A percentile compares a stretch with the other conserved stretches of the same genome.
Conservation (phyloP, 2,113 vertebrate genomes). For the Oxygymnocypris stewartii region DNA sequence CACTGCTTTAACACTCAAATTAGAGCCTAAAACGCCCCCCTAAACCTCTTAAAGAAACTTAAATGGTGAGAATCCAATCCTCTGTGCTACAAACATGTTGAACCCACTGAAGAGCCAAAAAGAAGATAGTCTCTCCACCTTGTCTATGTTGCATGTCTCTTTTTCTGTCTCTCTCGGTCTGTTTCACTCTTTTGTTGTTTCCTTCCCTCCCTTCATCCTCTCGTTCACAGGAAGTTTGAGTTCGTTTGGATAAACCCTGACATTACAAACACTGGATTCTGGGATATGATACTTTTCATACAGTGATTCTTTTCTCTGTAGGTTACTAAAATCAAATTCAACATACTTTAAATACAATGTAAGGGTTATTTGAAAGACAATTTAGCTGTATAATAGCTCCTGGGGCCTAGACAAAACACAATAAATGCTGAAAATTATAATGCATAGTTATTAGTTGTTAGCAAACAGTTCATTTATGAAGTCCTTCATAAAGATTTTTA, state of each 20-base stretch:
- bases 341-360: neutral
- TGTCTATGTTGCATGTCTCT: neutral
- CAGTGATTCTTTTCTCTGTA: neutral
- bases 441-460: neutral
- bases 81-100: neutral
- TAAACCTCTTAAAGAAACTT: neutral
- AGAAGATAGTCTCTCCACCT: neutral
- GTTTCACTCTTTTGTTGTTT: conserved; percentile 5
- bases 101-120: neutral
- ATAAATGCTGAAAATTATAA: neutral
- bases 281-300: neutral
- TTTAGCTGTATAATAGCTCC: neutral
- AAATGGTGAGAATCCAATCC: neutral
- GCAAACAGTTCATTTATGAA: neutral
- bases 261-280: conserved; percentile 12
- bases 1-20: neutral
- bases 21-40: neutral
- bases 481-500: neutral
- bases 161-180: conserved; percentile 7
- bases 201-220: conserved; percentile 19
- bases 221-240: conserved; percentile 23
- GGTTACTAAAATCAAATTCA: neutral
- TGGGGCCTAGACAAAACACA: neutral
- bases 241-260: conserved; percentile 31
- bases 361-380: neutral